Evolutionary conservation across 2,113 vertebrate genomes (phyloP).

Genomic region (Irena cyanogastra): DNA sequence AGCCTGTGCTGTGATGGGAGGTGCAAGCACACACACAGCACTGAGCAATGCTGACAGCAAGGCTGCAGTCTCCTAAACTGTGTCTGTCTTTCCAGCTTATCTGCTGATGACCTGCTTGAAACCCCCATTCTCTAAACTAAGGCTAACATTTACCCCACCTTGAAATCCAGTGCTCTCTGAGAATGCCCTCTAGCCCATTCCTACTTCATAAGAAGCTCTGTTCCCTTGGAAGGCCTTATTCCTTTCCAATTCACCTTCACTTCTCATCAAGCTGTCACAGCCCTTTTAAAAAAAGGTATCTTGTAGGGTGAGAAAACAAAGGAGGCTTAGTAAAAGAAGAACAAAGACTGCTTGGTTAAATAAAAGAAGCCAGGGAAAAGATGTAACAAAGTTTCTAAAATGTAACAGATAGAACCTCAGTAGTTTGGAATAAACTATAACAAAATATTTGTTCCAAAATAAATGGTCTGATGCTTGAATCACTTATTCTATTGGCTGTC

Average conservation of each 20-base stretch:
- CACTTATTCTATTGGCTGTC: neutral
- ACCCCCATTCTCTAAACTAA: neutral
- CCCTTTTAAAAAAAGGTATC: neutral
- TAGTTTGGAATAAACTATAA: neutral
- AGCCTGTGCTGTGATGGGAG: neutral
- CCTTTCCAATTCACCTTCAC: neutral
- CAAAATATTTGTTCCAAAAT: neutral
- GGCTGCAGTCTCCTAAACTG: neutral
- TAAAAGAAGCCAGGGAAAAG: neutral
- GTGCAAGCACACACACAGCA: fast-evolving
- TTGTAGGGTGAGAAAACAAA: neutral
- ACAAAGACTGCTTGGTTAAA: neutral
- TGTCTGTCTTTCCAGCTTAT: neutral
- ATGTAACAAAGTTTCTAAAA: neutral
- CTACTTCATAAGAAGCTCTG: neutral
- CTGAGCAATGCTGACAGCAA: neutral
- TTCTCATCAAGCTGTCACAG: neutral
- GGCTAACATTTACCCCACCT: neutral
- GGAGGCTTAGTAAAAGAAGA: neutral
- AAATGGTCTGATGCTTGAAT: neutral
- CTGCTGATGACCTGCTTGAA: neutral
- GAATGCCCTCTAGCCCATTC: neutral
- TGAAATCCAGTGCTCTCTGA: neutral
- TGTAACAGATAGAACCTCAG: neutral
- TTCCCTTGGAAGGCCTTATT: neutral